A percentile compares a stretch with the other conserved stretches of the same genome.
phyloP scores from a whole-genome alignment of 2,113 vertebrate genomes.

The Erinaceus europaeus region DNA sequence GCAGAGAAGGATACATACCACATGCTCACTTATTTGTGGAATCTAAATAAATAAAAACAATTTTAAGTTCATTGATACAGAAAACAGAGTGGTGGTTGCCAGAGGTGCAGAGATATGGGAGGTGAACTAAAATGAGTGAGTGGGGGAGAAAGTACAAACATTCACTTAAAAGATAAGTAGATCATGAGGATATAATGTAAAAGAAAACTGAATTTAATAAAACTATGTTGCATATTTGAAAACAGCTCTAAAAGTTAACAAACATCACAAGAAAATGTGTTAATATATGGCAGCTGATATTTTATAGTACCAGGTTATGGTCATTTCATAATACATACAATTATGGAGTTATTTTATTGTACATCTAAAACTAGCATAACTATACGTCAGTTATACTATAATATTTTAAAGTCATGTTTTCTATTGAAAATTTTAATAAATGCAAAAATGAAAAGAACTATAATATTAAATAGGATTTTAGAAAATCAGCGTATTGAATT shows the following conservation, averaged over 20 bases:
- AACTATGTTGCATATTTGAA: not conserved
- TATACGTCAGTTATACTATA: not conserved
- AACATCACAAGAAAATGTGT: not conserved
- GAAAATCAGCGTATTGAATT: conserved; percentile 7
- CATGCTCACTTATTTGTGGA: not conserved
- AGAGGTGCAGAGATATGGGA: not conserved
- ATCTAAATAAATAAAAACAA: not conserved
- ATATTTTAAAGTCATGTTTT: not conserved
- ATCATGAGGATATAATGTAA: not conserved
- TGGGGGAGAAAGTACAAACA: not conserved
- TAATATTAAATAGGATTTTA: conserved; percentile 10
- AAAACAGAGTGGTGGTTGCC: not conserved
- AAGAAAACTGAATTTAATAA: not conserved
- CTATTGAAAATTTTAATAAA: not conserved
- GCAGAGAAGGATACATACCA: not conserved
- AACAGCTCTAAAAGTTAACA: not conserved
- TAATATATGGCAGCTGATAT: not conserved
- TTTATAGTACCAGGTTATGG: not conserved
- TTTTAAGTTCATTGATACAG: not conserved
- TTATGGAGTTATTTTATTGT: not conserved
- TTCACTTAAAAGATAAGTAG: not conserved
- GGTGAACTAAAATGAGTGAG: not conserved
- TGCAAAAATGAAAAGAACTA: not conserved
- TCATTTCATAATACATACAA: not conserved
- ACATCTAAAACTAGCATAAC: not conserved